phyloP scores from a whole-genome alignment of 2,113 vertebrate species.

The Aix galericulata region DNA sequence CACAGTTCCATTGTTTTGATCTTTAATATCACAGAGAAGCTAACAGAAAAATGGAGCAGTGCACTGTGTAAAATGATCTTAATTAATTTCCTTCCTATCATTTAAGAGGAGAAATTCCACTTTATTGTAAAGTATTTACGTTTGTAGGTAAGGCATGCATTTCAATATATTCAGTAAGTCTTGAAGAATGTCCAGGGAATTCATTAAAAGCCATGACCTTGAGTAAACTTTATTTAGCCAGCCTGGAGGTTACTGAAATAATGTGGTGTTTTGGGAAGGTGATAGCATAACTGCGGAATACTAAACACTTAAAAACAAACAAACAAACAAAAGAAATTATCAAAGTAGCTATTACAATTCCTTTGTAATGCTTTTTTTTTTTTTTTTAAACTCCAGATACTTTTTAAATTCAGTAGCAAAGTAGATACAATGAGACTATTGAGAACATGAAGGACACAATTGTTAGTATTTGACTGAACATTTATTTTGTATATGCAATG shows the following conservation, averaged over 20 bases:
- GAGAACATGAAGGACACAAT: accelerated
- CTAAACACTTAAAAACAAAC: neutral
- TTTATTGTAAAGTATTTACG: neutral
- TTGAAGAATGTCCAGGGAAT: neutral
- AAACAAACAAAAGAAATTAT: no score
- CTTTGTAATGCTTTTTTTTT: neutral
- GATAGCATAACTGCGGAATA: neutral
- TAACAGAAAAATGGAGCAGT: neutral
- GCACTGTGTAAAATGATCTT: neutral
- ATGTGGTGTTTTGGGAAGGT: neutral
- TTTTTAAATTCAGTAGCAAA: neutral
- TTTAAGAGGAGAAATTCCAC: neutral
- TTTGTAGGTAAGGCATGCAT: neutral
- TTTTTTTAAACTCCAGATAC: neutral
- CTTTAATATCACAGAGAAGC: neutral
- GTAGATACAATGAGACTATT: neutral
- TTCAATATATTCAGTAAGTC: neutral
- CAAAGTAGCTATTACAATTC: neutral
- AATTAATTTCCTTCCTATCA: neutral
- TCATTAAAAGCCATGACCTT: conserved; percentile 11
- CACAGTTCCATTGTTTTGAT: neutral
- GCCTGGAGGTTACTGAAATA: conserved; percentile 8
- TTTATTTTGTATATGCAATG: neutral
- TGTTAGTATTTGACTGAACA: neutral
- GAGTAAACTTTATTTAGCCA: neutral